phyloP scores from a whole-genome alignment of 1,140 invertebrate genomes.

The Meteorus sp. region DNA sequence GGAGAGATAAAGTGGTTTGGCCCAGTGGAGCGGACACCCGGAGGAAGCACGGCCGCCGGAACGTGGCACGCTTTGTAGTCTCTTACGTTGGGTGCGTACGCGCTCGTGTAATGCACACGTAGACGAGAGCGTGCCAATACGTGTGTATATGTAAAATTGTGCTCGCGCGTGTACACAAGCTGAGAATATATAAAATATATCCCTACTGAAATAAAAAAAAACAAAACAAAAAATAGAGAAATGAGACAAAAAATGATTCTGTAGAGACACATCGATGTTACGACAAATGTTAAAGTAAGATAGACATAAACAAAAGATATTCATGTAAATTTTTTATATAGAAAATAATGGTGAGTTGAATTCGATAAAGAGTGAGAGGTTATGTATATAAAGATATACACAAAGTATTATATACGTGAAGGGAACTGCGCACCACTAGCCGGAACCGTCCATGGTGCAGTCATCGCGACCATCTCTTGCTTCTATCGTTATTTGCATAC shows the following conservation, averaged over 20 bases:
- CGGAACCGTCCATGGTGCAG: slow-evolving; percentile 55
- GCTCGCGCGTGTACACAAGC: too few species aligned
- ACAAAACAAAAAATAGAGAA: neutral
- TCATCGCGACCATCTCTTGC: slow-evolving; percentile 55
- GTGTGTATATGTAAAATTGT: too few species aligned
- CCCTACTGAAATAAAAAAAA: neutral
- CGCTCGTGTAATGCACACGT: slow-evolving; percentile 26
- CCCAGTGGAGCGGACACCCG: slow-evolving; percentile 60
- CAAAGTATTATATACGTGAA: slow-evolving; percentile 33
- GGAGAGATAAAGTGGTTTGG: too few species aligned
- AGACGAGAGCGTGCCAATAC: slow-evolving; percentile 19
- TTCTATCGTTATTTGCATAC: slow-evolving; percentile 53
- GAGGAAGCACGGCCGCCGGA: slow-evolving; percentile 59
- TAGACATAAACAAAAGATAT: too few species aligned
- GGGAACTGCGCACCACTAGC: slow-evolving; percentile 59
- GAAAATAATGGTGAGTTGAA: too few species aligned
- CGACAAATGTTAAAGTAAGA: too few species aligned
- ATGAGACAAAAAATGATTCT: too few species aligned
- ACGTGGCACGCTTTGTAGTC: slow-evolving; percentile 58
- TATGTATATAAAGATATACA: slow-evolving; percentile 31
- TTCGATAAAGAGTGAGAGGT: too few species aligned
- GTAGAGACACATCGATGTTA: too few species aligned
- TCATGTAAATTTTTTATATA: too few species aligned
- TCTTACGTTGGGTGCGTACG: slow-evolving; percentile 27
- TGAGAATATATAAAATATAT: too few species aligned